A percentile compares a stretch with the other conserved stretches of the same genome.
Conservation (phyloP, 2,113 vertebrate genomes). For the Zapornia atra region DNA sequence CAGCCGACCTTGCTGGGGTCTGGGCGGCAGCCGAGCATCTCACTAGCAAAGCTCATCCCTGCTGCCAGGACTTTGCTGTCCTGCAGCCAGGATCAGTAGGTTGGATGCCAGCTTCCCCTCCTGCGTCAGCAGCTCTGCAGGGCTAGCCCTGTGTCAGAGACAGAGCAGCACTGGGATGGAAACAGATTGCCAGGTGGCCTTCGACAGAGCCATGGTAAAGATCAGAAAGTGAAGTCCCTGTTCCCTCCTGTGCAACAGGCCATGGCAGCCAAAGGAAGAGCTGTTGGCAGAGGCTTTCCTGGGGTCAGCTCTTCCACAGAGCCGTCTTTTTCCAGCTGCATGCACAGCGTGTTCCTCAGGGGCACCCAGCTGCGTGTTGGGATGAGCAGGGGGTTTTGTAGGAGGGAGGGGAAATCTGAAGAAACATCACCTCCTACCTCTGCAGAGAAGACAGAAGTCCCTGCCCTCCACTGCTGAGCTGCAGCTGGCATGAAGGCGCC, state of each 20-base stretch:
- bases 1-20: not conserved
- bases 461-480: rapidly evolving
- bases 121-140: not conserved
- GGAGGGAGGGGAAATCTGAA: not conserved
- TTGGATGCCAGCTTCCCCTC: not conserved
- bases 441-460: not conserved
- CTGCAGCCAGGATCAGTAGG: not conserved
- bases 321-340: rapidly evolving
- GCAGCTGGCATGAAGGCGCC: rapidly evolving
- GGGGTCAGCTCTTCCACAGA: not conserved
- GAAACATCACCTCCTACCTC: not conserved
- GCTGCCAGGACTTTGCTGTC: not conserved
- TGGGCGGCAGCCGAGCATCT: not conserved
- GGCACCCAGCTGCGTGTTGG: not conserved
- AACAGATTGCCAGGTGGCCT: not conserved
- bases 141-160: not conserved
- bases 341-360: not conserved
- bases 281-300: not conserved
- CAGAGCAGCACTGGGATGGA: not conserved
- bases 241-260: not conserved
- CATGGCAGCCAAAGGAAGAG: not conserved
- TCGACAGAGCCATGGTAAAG: not conserved
- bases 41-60: not conserved
- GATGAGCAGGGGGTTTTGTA: not conserved
- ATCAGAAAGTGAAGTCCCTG: not conserved